Base-by-base conservation (phyloP, 2,797 vertebrate species). In the Notoglanidium macrostoma region DNA sequence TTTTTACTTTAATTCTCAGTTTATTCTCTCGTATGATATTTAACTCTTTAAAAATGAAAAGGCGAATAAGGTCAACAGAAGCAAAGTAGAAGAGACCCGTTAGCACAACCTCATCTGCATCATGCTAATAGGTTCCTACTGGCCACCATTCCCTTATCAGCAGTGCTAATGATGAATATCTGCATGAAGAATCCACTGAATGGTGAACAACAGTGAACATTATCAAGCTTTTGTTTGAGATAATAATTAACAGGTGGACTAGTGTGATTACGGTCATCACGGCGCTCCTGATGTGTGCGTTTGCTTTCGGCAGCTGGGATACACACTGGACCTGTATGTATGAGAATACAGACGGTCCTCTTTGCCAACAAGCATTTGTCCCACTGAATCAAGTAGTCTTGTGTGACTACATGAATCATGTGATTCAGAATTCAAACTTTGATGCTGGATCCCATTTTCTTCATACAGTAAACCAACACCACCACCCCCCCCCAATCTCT, bases 351-450 rank as follows among this genome's bases (percentile, higher is more conserved):
- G 10, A 29, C n/a, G 10, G 74, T 77, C 74, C 7, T 54, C 6
- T 54, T 77, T 29, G 59, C 54, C 77, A 79, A 12, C 4, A 79
- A 79, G 77, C 19, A 23, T 35, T 14, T 14, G 32, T 40, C 29
- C 29, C 8, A 57, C 54, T 57, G 76, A 57, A 65, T n/a, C 35
- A 23, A 29, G 40, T 11, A 65, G 44, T 46, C 57, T 46, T 26
- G n/a, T 81, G 57, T n/a, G 59, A 82, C 80, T 49, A 67, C 46
- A 83, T 29, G 35, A 68, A 67, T 83, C n/a, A 35, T 49, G 9
- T 82, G 59, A 65, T 29, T 63, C 26, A 81, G 44, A 44, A 63
- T 81, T 81, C 49, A 63, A n/a, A 2, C 55, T 40, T 79, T 35
- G 54, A 57, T 57, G 51, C 76, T 55, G 19, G 29, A 21, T 8